These are phyloP conservation scores for Cryptoprocta ferox DNA, from an alignment of 2,797 vertebrate species.

Conservation along the genomic window DNA sequence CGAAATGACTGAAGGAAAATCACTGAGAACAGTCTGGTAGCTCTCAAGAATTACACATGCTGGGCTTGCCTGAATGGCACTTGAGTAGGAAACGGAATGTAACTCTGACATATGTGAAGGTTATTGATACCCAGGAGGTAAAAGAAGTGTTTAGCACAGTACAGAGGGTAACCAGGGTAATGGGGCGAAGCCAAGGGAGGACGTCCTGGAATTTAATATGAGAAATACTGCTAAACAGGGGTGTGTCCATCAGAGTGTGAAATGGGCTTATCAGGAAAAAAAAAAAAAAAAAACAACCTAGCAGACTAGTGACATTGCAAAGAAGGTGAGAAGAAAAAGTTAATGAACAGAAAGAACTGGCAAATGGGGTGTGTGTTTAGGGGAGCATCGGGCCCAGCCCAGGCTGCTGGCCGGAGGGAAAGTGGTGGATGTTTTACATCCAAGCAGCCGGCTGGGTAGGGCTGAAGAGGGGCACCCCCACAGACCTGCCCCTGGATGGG, in stretches of 20 bases:
- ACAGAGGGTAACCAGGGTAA: conserved; percentile 13
- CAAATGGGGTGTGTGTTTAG: accelerated
- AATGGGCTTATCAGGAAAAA: conserved; percentile 17
- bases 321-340: neutral
- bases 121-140: neutral
- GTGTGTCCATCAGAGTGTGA: conserved; percentile 33
- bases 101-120: conserved; percentile 5
- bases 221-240: conserved; percentile 41
- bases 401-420: neutral
- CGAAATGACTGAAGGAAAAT: neutral
- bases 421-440: neutral
- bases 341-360: neutral
- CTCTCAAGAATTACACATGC: neutral
- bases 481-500: neutral
- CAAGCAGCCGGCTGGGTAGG: neutral
- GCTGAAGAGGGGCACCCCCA: neutral
- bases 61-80: neutral
- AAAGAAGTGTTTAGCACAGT: neutral
- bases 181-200: conserved; percentile 40
- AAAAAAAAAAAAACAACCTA: neutral
- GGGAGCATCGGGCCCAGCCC: accelerated
- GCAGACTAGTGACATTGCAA: neutral
- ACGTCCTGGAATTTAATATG: neutral
- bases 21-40: neutral
- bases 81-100: neutral